Conservation (phyloP, 2,888 invertebrate species). For the Linyphia triangularis region DNA sequence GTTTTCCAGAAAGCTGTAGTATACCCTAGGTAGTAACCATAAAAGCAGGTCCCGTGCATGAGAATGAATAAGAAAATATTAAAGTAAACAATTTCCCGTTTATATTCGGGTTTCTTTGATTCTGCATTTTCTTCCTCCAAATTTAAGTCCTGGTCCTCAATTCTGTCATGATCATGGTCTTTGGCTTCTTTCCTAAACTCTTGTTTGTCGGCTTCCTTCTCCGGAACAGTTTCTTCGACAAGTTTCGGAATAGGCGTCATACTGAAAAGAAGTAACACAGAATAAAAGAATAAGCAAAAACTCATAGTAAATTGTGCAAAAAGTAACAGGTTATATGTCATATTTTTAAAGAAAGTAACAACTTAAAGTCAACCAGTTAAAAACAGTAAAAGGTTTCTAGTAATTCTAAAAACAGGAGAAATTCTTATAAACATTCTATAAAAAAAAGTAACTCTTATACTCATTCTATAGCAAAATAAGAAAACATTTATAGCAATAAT, state of each 20-base stretch:
- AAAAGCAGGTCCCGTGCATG: constrained; percentile 74
- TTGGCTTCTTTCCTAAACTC: background rate
- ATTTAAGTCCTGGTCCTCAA: background rate
- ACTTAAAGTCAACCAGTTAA: no score
- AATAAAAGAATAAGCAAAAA: no score
- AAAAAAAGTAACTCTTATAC: no score
- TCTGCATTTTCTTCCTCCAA: background rate
- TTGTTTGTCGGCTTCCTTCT: background rate
- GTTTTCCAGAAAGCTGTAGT: constrained; percentile 74
- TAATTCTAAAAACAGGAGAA: no score
- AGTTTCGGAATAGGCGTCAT: background rate
- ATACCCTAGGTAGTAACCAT: constrained; percentile 75
- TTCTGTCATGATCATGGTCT: background rate
- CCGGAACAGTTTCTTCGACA: background rate
- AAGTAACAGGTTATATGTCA: no score
- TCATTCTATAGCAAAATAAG: no score
- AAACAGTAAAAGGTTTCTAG: no score
- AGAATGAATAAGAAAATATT: constrained; percentile 75
- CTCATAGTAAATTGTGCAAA: no score
- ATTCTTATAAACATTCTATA: no score
- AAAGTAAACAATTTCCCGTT: constrained; percentile 75
- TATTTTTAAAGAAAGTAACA: no score
- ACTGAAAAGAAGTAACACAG: no score
- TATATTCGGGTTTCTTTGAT: constrained; percentile 6
- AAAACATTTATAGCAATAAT: no score